These are phyloP conservation scores for Mellivora capensis DNA, from an alignment of 2,113 vertebrate genomes.

Conservation along the genomic window DNA sequence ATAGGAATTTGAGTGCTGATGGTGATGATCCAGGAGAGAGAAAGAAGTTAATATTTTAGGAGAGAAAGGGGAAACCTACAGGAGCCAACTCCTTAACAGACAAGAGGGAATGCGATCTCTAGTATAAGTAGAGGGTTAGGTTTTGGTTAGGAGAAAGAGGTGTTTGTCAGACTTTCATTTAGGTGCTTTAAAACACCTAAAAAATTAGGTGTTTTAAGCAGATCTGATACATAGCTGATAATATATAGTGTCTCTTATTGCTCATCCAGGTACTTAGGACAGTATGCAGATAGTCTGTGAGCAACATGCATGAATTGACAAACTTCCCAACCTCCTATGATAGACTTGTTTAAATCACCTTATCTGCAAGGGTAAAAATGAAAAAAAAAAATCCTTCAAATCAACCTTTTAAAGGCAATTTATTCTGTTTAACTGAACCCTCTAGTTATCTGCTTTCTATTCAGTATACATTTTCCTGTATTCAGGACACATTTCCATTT, in stretches of 20 bases:
- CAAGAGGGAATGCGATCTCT: background rate
- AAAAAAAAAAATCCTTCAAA: conserved; percentile 47
- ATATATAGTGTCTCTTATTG: background rate
- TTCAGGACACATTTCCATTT: background rate
- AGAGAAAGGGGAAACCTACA: background rate
- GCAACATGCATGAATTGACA: background rate
- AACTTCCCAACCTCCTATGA: background rate
- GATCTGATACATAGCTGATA: background rate
- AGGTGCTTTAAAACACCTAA: background rate
- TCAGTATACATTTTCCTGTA: background rate
- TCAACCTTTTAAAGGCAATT: background rate
- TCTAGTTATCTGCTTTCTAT: conserved; percentile 14
- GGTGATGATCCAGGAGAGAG: background rate
- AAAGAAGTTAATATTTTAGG: background rate
- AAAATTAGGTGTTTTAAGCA: background rate
- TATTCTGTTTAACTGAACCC: background rate
- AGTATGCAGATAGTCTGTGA: background rate
- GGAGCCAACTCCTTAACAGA: background rate
- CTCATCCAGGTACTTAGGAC: background rate
- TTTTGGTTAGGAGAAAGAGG: background rate
- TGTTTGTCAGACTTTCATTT: background rate
- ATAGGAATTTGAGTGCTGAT: background rate
- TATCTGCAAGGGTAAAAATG: conserved; percentile 52
- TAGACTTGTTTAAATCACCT: background rate
- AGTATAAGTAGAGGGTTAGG: background rate